Percentiles rank a stretch among this genome's conserved stretches.
phyloP scores from a whole-genome alignment of 2,113 vertebrate genomes.

The Cebus imitator region DNA sequence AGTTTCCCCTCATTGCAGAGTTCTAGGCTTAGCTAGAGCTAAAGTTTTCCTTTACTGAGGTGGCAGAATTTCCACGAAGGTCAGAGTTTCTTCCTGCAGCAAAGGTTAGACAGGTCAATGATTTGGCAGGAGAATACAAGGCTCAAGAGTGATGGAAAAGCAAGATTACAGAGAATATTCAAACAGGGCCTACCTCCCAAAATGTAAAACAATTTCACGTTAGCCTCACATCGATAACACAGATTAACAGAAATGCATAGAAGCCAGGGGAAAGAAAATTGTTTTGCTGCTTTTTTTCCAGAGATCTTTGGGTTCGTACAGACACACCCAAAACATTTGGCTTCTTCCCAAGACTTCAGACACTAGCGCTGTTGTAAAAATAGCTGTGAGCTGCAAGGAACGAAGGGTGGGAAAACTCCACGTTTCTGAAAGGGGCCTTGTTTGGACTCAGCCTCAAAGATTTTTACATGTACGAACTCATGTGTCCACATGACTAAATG shows the following conservation, averaged over 20 bases:
- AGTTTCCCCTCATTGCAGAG: slow-evolving; percentile 29
- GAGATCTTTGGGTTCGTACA: slow-evolving; percentile 11
- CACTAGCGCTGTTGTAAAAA: slow-evolving; percentile 53
- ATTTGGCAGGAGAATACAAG: slow-evolving; percentile 71
- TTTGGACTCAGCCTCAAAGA: slow-evolving; percentile 39
- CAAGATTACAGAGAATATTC: slow-evolving; percentile 46
- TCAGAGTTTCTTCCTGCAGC: slow-evolving; percentile 66
- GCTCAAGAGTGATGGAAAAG: neutral
- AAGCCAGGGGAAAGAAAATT: slow-evolving; percentile 45
- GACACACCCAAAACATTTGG: slow-evolving; percentile 66
- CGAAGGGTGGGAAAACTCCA: slow-evolving; percentile 41
- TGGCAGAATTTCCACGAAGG: slow-evolving; percentile 71
- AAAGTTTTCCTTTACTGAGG: slow-evolving; percentile 68
- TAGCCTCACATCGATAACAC: neutral
- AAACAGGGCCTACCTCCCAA: neutral
- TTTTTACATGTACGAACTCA: neutral
- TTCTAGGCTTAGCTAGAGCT: slow-evolving; percentile 29
- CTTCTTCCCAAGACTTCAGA: slow-evolving; percentile 60
- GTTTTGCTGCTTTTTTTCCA: neutral
- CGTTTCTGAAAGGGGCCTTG: slow-evolving; percentile 51
- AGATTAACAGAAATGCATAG: slow-evolving; percentile 33
- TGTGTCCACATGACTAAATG: neutral
- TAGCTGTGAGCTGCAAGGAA: slow-evolving; percentile 23
- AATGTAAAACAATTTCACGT: slow-evolving; percentile 26
- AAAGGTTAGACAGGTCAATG: slow-evolving; percentile 64